Percentiles rank a stretch among this genome's conserved stretches.
These are phyloP conservation scores for Esox lucius DNA, from an alignment of 2,797 vertebrate genomes.

Conservation along the genomic window DNA sequence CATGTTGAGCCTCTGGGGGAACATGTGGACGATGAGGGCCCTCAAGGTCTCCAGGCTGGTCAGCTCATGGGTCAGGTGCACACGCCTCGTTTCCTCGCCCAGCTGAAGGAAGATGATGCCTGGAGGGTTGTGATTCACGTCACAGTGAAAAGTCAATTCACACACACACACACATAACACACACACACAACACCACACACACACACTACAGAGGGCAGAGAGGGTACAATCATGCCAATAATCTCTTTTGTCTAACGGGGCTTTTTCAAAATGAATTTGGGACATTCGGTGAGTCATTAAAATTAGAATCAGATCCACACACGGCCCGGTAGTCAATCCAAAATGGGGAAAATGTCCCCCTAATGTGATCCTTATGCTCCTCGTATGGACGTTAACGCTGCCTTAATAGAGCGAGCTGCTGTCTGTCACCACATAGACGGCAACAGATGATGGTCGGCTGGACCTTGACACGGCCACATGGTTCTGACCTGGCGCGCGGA, in stretches of 20 bases:
- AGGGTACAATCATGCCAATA: background rate
- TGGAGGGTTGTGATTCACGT: slow-evolving; percentile 48
- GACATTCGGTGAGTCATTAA: background rate
- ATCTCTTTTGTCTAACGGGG: background rate
- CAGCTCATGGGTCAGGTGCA: slow-evolving; percentile 97
- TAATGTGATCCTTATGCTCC: background rate
- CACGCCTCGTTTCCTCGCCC: slow-evolving; percentile 91
- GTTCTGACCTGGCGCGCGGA: slow-evolving; percentile 88
- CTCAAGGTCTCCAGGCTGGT: slow-evolving; percentile 97
- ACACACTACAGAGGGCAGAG: slow-evolving; percentile 5
- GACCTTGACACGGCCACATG: background rate
- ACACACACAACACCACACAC: slow-evolving; percentile 6
- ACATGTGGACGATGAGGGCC: slow-evolving; percentile 97
- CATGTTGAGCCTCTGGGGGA: slow-evolving; percentile 98
- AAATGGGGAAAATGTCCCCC: background rate
- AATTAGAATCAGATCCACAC: background rate
- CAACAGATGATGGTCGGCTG: background rate
- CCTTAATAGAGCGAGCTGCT: background rate
- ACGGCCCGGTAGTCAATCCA: too few relatives aligned
- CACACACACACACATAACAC: slow-evolving; percentile 10
- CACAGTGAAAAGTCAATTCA: slow-evolving; percentile 2
- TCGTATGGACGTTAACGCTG: background rate
- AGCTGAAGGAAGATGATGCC: slow-evolving; percentile 97
- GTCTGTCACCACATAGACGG: background rate
- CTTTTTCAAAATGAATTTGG: background rate